These are phyloP conservation scores for Rhynchotus rufescens DNA, from an alignment of 2,797 vertebrate genomes.

Conservation along the genomic window DNA sequence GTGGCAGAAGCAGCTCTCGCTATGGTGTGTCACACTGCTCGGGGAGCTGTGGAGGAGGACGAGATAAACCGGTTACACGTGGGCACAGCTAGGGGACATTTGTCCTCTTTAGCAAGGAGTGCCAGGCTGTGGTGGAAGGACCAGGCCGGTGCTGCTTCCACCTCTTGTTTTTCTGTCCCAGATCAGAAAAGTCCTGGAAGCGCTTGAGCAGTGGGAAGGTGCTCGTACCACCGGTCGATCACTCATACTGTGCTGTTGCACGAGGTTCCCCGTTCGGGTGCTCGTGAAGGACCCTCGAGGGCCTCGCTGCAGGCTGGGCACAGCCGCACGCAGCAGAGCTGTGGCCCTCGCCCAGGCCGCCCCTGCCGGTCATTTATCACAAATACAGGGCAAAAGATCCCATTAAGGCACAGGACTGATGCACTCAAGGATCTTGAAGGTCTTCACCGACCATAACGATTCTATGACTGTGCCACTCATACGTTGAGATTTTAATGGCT, in stretches of 20 bases:
- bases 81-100: background rate
- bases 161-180: background rate
- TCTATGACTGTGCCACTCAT: background rate
- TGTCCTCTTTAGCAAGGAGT: background rate
- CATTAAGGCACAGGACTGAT: background rate
- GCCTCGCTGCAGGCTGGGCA: rapidly evolving
- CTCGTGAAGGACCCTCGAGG: background rate
- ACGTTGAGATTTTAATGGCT: background rate
- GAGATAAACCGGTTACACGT: background rate
- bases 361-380: background rate
- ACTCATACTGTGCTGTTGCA: background rate
- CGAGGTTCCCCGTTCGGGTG: background rate
- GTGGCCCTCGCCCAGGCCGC: background rate
- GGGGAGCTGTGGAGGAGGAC: background rate
- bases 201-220: background rate
- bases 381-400: background rate
- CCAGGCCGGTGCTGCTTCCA: background rate
- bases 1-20: background rate
- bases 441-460: no score
- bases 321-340: background rate
- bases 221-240: background rate
- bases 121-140: background rate
- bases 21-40: background rate
- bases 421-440: no score
- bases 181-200: background rate